phyloP scores from a whole-genome alignment of 2,797 vertebrate genomes.

The Protosalanx chinensis region DNA sequence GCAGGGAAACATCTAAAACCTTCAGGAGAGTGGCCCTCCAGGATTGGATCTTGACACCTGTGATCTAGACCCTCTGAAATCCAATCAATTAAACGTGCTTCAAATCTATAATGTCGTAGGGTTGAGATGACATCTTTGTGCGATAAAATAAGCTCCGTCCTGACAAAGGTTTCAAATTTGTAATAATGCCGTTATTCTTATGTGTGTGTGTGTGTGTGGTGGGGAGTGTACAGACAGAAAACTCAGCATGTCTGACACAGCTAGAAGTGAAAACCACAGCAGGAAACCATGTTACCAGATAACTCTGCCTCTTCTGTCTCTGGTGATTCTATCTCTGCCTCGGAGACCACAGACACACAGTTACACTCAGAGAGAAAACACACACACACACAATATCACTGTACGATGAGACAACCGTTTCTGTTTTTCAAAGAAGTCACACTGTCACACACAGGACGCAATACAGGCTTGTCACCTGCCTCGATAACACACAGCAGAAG shows the following conservation, averaged over 20 bases:
- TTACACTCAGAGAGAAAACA: background rate
- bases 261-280: constrained; percentile 42
- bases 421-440: too few species aligned
- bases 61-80: too few species aligned
- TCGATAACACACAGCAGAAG: background rate
- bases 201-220: constrained; percentile 6
- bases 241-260: constrained; percentile 15
- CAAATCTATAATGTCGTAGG: too few species aligned
- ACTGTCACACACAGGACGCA: too few species aligned
- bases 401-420: too few species aligned
- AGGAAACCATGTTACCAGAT: constrained; percentile 52
- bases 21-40: too few species aligned
- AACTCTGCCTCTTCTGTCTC: constrained; percentile 48
- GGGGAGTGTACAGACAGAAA: constrained; percentile 13
- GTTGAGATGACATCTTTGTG: too few species aligned
- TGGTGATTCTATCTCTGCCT: constrained; percentile 30
- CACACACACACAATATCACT: background rate
- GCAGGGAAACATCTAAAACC: too few species aligned
- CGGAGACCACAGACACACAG: constrained; percentile 4
- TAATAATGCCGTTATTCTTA: background rate
- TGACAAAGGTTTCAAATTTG: too few species aligned
- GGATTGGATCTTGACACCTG: too few species aligned
- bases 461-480: background rate
- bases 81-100: too few species aligned
- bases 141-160: too few species aligned